Base-by-base conservation (phyloP, 1,140 invertebrate genomes). In the Cheumatopsyche charites region DNA sequence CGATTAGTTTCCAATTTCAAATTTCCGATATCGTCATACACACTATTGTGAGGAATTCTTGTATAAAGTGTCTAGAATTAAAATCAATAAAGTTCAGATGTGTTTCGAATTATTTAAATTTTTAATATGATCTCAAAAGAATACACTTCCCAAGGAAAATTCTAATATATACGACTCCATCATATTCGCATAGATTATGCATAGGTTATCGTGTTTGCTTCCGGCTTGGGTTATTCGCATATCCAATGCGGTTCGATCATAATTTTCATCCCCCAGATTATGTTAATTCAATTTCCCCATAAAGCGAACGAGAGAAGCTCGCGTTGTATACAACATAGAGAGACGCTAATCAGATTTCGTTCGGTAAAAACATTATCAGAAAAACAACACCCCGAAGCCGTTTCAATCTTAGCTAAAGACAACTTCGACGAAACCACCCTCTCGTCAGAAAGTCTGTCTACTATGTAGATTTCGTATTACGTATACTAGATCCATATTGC, bases 241-340 rank as follows among this genome's bases (percentile, higher is more conserved):
- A 26, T 11, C n/a, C 62, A 63, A 47, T 58, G 25, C 47, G 47
- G 36, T 9, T 36, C 68, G 29, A 62, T 67, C 65, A 36, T 67
- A 72, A 67, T 72, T 72, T 62, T 62, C 72, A 70, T 63, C 19
- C 58, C 36, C 47, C n/a, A 65, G 73, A 72, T 75, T 75, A 75
- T 75, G 73, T 69, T 75, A 75, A 75, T 75, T 74, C 73, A 74
- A 74, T 74, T 74, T 75, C 70, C 73, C 66, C 26, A 69, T 69
- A 73, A 75, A 75, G 73, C 29, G 43, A 70, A 42, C 12, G 29
- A 21, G 36, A n/a, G 15, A n/a, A 21, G 13, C 66, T 21, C 49
- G 9, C 55, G 66, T 68, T 68, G 25, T 68, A 21, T 36, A 36
- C 9, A 36, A 36, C 29, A 3, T 9, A 36, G 29, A 36, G 43